Percentiles rank a stretch among this genome's conserved stretches.
Conservation (phyloP, 2,888 invertebrate species). For the Suillia variegata region DNA sequence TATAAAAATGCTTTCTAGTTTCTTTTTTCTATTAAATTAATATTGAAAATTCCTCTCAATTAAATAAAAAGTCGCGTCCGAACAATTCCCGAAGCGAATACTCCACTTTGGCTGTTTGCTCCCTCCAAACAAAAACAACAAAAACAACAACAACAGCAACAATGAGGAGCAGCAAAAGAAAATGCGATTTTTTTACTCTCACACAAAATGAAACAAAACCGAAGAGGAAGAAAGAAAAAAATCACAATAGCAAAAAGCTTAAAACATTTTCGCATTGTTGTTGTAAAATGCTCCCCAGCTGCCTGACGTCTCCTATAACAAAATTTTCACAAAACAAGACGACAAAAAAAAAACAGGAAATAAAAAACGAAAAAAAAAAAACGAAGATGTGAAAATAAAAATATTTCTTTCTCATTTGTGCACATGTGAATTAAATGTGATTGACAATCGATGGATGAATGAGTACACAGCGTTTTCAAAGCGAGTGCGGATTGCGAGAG, state of each 20-base stretch:
- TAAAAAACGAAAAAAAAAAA: not conserved
- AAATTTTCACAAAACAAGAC: too few species aligned
- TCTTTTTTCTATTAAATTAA: too few species aligned
- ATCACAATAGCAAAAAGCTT: not conserved
- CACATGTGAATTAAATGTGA: conserved; percentile 43
- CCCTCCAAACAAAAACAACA: not conserved
- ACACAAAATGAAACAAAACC: not conserved
- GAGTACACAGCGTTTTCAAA: too few species aligned
- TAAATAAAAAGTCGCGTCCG: too few species aligned
- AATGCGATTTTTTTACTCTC: conserved; percentile 1
- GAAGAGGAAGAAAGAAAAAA: too few species aligned
- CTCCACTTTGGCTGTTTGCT: not conserved
- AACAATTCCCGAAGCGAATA: too few species aligned
- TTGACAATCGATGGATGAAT: conserved; percentile 52
- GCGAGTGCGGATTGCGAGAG: too few species aligned
- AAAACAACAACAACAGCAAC: not conserved
- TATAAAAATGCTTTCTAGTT: too few species aligned
- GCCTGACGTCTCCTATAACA: not conserved
- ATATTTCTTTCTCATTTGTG: conserved; percentile 42
- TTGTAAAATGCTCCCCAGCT: conserved; percentile 3
- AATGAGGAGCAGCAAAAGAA: not conserved
- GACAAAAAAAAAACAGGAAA: not conserved
- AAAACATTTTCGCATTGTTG: conserved; percentile 14
- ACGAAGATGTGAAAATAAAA: not conserved
- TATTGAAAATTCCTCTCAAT: too few species aligned